Evolutionary conservation across 2,888 invertebrate genomes (phyloP).

Genomic region (Clostera curtula): DNA sequence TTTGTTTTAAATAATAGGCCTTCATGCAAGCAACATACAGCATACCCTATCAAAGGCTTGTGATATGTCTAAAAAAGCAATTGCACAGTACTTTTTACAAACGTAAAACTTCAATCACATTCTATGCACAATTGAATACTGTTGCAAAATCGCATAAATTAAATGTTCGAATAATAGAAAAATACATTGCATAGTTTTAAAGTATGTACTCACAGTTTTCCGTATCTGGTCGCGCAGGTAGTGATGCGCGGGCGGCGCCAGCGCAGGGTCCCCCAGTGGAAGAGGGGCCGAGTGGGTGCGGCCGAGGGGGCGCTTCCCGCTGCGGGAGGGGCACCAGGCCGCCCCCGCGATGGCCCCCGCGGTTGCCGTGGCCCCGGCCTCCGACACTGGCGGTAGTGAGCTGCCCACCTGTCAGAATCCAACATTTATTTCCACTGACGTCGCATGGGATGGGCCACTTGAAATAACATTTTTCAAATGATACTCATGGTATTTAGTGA

Average conservation of each 20-base stretch:
- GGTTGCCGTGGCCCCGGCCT: constrained; percentile 85
- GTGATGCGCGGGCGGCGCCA: constrained; percentile 77
- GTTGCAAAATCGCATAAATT: too few relatives aligned
- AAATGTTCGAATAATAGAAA: too few relatives aligned
- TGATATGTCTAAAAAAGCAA: too few relatives aligned
- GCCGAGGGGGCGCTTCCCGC: constrained; percentile 87
- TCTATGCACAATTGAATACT: too few relatives aligned
- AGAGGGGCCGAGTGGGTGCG: constrained; percentile 92
- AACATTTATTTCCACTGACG: neutral
- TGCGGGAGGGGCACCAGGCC: constrained; percentile 76
- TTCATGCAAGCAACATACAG: too few relatives aligned
- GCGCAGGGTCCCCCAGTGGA: constrained; percentile 89
- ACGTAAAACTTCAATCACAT: too few relatives aligned
- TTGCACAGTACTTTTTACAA: too few relatives aligned
- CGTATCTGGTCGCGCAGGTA: constrained; percentile 87
- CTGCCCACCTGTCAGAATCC: constrained; percentile 20
- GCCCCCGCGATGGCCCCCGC: constrained; percentile 74
- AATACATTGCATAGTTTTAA: constrained; percentile 3
- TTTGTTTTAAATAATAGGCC: too few relatives aligned
- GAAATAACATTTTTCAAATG: too few relatives aligned
- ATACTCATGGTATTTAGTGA: too few relatives aligned
- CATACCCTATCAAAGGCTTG: too few relatives aligned
- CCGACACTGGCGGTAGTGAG: constrained; percentile 75
- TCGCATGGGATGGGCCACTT: too few relatives aligned
- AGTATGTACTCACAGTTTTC: constrained; percentile 77